Evolutionary conservation across 2,797 vertebrate genomes (phyloP), one percentile per base, ranked within the genome.

Genomic region (Gouania willdenowi): DNA sequence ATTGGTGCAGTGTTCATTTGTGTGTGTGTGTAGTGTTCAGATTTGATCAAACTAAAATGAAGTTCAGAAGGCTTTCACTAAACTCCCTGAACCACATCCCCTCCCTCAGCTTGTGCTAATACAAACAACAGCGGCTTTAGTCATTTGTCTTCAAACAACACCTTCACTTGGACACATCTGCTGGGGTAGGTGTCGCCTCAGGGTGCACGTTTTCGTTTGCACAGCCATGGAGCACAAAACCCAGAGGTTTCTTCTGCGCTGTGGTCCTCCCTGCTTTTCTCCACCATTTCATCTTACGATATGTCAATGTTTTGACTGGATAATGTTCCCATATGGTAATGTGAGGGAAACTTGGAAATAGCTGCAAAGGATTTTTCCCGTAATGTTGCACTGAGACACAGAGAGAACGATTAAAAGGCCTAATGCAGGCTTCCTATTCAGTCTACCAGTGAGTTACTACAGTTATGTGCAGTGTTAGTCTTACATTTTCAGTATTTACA

Each of bases 301-400:
- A 56, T 33, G 66, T 64, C 46, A 53, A 13, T 64, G 32, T 70
- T 80, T 47, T 62, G 65, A 69, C 38, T 66, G 47, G 51, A 66
- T 52, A 63, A 37, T 33, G 47, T 53, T 71, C 25, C 24, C 61
- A 62, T 67, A 34, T 57, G 42, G 55, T 68, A 46, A 33, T 42
- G 29, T 4, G 40, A 59, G 33, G 25, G 25, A 10, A 10, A 16
- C 10, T 43, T 58, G 63, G 60, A 49, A 39, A 16, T 30, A 39
- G 27, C n/a, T 9, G n/a, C 35, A 13, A 12, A 12, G 40, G 40
- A 59, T 67, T 57, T 68, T 33, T 35, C 28, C 41, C 46, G 37
- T 22, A 28, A 7, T 45, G 21, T 34, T 47, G 30, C 13, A 15
- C n/a, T 11, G 19, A 52, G 44, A 47, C 50, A 24, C 14, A 34